phyloP scores from a whole-genome alignment of 1,140 invertebrate genomes.

The Teleogryllus occipitalis region DNA sequence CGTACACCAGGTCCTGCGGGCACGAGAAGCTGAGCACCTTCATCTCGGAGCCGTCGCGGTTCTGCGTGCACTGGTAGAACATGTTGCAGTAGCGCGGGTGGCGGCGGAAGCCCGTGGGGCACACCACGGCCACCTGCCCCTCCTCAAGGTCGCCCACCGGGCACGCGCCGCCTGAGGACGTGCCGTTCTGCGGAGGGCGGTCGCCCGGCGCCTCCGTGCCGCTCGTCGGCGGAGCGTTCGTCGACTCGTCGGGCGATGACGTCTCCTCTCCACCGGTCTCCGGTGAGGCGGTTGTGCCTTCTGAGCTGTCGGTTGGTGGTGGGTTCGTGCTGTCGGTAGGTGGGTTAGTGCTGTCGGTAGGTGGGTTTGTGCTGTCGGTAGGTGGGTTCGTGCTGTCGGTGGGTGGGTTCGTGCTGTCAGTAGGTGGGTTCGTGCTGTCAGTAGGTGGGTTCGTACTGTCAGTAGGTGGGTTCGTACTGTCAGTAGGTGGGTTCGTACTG shows the following conservation, averaged over 20 bases:
- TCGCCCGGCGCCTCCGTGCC: neutral
- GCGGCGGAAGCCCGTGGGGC: conserved; percentile 69
- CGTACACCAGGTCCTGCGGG: conserved; percentile 64
- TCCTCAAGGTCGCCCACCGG: conserved; percentile 22
- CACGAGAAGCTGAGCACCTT: conserved; percentile 65
- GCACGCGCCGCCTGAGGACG: conserved; percentile 10
- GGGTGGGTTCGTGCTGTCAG: too few species aligned
- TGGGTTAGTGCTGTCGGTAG: too few species aligned
- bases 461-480: too few species aligned
- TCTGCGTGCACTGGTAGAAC: conserved; percentile 71
- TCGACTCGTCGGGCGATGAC: too few species aligned
- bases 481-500: too few species aligned
- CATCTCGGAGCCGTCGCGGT: conserved; percentile 52
- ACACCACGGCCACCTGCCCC: conserved; percentile 61
- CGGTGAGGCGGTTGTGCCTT: neutral
- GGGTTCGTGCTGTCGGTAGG: too few species aligned
- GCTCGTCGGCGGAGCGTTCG: neutral
- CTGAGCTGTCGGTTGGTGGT: too few species aligned
- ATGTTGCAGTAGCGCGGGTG: conserved; percentile 76
- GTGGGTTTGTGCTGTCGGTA: too few species aligned
- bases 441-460: too few species aligned
- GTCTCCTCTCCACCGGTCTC: neutral
- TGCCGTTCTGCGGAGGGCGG: neutral
- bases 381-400: too few species aligned
- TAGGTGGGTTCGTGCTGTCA: too few species aligned